phyloP scores from a whole-genome alignment of 2,797 vertebrate species.

The Nannoperca obscura region DNA sequence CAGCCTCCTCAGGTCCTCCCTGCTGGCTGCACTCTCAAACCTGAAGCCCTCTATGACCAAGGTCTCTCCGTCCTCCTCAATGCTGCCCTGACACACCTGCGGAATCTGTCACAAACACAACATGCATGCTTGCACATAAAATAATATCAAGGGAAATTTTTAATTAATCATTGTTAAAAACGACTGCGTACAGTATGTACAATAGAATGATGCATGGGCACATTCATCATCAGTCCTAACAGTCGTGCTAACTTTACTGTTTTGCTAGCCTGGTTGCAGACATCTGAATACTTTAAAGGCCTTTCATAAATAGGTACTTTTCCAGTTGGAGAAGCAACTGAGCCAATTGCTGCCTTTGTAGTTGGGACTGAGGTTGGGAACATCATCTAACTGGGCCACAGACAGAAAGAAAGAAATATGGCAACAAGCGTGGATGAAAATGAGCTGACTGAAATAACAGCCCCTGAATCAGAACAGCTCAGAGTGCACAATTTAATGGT shows the following conservation, averaged over 20 bases:
- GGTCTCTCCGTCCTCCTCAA: constrained; percentile 56
- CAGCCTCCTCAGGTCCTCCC: constrained; percentile 61
- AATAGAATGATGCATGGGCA: not conserved
- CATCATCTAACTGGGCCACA: constrained; percentile 10
- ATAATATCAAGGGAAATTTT: constrained; percentile 49
- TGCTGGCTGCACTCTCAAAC: constrained; percentile 64
- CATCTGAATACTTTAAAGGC: constrained; percentile 5
- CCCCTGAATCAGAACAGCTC: constrained; percentile 28
- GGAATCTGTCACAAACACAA: constrained; percentile 64
- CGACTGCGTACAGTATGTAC: not conserved
- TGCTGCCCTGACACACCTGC: constrained; percentile 43
- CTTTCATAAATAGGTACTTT: not conserved
- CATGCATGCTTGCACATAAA: constrained; percentile 43
- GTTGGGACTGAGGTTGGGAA: constrained; percentile 1
- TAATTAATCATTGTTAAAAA: constrained; percentile 24
- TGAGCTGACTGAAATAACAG: constrained; percentile 18
- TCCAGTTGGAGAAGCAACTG: constrained; percentile 12
- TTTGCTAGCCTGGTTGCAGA: constrained; percentile 6
- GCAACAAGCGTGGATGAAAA: constrained; percentile 23
- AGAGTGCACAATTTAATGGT: constrained; percentile 17
- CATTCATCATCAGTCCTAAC: not conserved
- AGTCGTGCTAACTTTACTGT: not conserved
- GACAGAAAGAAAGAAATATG: constrained; percentile 36
- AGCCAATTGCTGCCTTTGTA: constrained; percentile 14
- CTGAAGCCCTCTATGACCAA: constrained; percentile 75